phyloP scores from a whole-genome alignment of 2,797 vertebrate species.

The Anguilla megastoma region DNA sequence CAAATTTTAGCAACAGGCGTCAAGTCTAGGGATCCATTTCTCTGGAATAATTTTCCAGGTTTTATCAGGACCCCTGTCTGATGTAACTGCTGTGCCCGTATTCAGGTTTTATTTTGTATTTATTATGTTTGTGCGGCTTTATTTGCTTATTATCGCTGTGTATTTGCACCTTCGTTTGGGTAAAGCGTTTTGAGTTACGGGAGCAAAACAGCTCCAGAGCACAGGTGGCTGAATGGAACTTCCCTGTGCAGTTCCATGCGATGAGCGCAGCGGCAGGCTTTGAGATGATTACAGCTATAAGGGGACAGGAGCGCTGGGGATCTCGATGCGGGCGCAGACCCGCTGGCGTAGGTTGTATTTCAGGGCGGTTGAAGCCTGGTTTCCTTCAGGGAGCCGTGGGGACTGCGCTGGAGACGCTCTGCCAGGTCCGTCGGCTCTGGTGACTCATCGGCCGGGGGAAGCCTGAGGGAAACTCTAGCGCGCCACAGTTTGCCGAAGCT shows the following conservation, averaged over 20 bases:
- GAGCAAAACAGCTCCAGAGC: not conserved
- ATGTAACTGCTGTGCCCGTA: not conserved
- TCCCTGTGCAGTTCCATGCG: not conserved
- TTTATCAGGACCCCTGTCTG: not conserved
- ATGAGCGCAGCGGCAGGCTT: not conserved
- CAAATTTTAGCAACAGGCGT: not conserved
- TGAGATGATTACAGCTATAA: not conserved
- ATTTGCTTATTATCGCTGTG: not conserved
- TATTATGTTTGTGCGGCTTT: not conserved
- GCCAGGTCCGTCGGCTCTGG: not conserved
- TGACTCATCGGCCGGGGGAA: not conserved
- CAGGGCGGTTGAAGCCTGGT: not conserved
- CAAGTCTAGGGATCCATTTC: not conserved
- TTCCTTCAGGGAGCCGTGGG: not conserved
- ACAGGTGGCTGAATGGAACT: not conserved
- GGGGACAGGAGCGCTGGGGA: not conserved
- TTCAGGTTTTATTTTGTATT: not conserved
- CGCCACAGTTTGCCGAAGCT: not conserved
- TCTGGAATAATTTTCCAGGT: not conserved
- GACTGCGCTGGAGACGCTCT: not conserved
- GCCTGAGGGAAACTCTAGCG: not conserved
- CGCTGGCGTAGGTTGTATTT: not conserved
- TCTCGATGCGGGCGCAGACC: not conserved
- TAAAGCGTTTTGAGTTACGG: not conserved
- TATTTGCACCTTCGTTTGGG: not conserved